Evolutionary conservation across 2,888 invertebrate species (phyloP), one percentile per base, ranked within the genome.

Genomic region (Dryocosmus kuriphilus): DNA sequence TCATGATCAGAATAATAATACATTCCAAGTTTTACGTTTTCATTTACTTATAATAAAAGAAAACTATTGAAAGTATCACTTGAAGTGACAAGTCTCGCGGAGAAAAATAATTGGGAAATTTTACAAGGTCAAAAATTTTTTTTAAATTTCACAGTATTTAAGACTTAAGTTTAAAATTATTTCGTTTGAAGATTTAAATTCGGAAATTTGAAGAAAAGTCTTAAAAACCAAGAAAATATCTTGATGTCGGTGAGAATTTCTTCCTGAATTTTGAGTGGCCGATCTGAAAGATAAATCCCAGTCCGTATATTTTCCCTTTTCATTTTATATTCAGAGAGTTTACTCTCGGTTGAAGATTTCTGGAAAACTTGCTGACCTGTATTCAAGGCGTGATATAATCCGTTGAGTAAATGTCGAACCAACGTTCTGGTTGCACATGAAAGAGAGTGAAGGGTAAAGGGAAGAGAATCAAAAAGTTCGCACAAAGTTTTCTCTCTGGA

Each of bases 351-450:
- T 46, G 30, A 8, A 51, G 30, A 30, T 51, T 71, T 71, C 11
- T 19, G 51, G 30, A 30, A 71, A 51, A 71, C n/a, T 71, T 51
- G 46, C 30, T 71, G 71, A 71, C 71, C 71, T 60, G 60, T 30
- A 46, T 46, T 27, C 35, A 22, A 27, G 35, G 30, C 16, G 46
- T 41, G 63, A 61, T 74, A 75, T 76, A 81, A 78, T 46, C 62
- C 76, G 71, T 51, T 73, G 65, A 51, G 77, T 71, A 78, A 81
- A 78, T 74, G 76, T 63, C 75, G 71, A 62, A 61, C 71, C 61
- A 55, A 74, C 77, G 22, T 79, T 51, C 74, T 41, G 27, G 27
- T 24, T 57, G 8, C 38, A 46, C 46, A 27, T 63, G 41, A 63
- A 79, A 62, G 74, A 61, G 67, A 55, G 27, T 32, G 22, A 46